A percentile compares a stretch with the other conserved stretches of the same genome.
These are phyloP conservation scores for Colletes collaris DNA, from an alignment of 2,888 invertebrate species.

Conservation along the genomic window DNA sequence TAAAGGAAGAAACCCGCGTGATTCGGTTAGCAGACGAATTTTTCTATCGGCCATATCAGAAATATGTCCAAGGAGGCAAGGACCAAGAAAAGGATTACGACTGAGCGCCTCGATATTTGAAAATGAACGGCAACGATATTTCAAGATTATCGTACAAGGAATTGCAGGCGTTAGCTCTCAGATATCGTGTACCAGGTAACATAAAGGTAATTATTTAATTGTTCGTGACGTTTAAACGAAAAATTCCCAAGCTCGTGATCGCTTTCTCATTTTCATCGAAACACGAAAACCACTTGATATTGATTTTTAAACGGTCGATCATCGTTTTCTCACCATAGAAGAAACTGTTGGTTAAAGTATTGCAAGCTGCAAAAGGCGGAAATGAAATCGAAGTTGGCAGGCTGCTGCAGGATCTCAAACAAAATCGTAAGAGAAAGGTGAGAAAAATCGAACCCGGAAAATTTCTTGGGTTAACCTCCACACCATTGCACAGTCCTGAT, in stretches of 20 bases:
- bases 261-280: background rate
- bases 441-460: conserved; percentile 68
- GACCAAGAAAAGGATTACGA: conserved; percentile 33
- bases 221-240: background rate
- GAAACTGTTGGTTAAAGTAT: conserved; percentile 74
- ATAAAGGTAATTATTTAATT: conserved; percentile 75
- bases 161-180: conserved; percentile 76
- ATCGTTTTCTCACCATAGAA: conserved; percentile 70
- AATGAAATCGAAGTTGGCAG: conserved; percentile 73
- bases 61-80: conserved; percentile 38
- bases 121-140: conserved; percentile 74
- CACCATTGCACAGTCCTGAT: conserved; percentile 72
- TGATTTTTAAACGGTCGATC: conserved; percentile 39
- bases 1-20: conserved; percentile 8
- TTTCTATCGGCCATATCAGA: conserved; percentile 59
- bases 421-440: conserved; percentile 76
- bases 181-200: conserved; percentile 78
- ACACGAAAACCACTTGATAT: conserved; percentile 9
- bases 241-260: background rate
- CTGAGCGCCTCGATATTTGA: conserved; percentile 41
- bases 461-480: conserved; percentile 67
- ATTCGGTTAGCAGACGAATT: conserved; percentile 57
- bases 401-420: conserved; percentile 74
- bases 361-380: conserved; percentile 75
- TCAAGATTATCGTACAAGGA: conserved; percentile 78